Evolutionary conservation across 2,113 vertebrate species (phyloP), one percentile per base, ranked within the genome.

Genomic region (Syngnathus floridae): DNA sequence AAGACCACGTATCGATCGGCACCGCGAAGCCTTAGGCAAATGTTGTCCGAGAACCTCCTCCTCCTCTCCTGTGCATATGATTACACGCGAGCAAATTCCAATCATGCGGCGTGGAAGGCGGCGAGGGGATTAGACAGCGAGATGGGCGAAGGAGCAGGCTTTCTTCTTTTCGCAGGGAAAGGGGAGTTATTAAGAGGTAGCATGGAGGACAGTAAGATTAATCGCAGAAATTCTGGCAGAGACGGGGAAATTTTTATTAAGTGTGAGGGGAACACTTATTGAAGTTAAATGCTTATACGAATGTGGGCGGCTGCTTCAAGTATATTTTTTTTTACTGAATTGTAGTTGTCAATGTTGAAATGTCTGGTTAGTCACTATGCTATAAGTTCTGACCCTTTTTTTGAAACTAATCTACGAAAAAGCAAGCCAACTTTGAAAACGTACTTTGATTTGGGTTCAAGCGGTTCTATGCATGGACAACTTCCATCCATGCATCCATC

Each of bases 1-100:
- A 97, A 98, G 95, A 94, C 95, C 89, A 88, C 87, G 88, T 80
- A 92, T 92, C 45, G 91, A 92, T 89, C 88, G 49, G 64, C 64
- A 81, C 81, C 72, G 84, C 70, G 52, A 73, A 88, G 88, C 84
- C 83, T 86, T 85, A 86, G 84, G 86, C 84, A 89, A 90, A 89
- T 90, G 86, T 89, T 90, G 87, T 51, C 56, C 51, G 62, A 52
- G 31, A 13, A 51, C 64, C 46, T 63, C 58, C 54, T 46, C 56
- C 62, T 79, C 66, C 61, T 75, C 73, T 63, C 52, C 70, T 65
- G 71, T 79, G 88, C 87, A 88, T 87, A 81, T 66, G 54, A 86
- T 90, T 88, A 86, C 77, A 81, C 62, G 35, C 65, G 58, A 66
- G 78, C 76, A 86, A 78, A 84, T 80, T 70, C 77, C 70, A 81